A percentile compares a stretch with the other conserved stretches of the same genome.
phyloP scores from a whole-genome alignment of 1,140 invertebrate genomes.

The Drosophila seguyi region DNA sequence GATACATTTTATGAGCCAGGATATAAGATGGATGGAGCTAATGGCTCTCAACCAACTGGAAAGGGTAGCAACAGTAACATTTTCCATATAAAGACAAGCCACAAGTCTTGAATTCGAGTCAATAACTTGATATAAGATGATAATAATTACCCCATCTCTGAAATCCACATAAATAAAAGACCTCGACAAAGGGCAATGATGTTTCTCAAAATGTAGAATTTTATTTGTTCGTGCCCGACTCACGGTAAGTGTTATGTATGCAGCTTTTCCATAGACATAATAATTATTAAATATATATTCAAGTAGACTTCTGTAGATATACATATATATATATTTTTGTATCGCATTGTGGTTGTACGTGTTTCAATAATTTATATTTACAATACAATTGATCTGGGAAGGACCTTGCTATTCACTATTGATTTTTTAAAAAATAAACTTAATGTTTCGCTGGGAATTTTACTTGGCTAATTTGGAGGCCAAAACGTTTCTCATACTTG shows the following conservation, averaged over 20 bases:
- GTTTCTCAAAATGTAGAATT: conserved; percentile 81
- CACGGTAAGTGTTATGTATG: conserved; percentile 61
- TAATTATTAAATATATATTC: conserved; percentile 62
- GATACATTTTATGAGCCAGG: conserved; percentile 45
- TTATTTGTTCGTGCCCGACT: conserved; percentile 71
- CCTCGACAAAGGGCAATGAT: neutral
- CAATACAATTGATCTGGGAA: conserved; percentile 35
- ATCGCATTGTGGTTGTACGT: conserved; percentile 52
- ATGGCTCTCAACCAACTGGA: neutral
- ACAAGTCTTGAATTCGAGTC: neutral
- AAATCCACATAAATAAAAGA: neutral
- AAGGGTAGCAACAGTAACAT: neutral
- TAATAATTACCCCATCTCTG: neutral
- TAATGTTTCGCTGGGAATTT: conserved; percentile 39
- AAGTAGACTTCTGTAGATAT: conserved; percentile 41
- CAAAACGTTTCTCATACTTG: conserved; percentile 27
- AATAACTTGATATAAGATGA: neutral
- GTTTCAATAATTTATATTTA: conserved; percentile 44
- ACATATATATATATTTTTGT: conserved; percentile 38
- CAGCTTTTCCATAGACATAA: conserved; percentile 72
- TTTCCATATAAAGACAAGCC: neutral
- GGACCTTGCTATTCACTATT: conserved; percentile 5
- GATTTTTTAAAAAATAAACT: conserved; percentile 20
- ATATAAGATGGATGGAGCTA: neutral
- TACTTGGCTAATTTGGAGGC: conserved; percentile 30